A percentile compares a stretch with the other conserved stretches of the same genome.
phyloP scores from a whole-genome alignment of 2,888 invertebrate species.

The Agrochola macilenta region DNA sequence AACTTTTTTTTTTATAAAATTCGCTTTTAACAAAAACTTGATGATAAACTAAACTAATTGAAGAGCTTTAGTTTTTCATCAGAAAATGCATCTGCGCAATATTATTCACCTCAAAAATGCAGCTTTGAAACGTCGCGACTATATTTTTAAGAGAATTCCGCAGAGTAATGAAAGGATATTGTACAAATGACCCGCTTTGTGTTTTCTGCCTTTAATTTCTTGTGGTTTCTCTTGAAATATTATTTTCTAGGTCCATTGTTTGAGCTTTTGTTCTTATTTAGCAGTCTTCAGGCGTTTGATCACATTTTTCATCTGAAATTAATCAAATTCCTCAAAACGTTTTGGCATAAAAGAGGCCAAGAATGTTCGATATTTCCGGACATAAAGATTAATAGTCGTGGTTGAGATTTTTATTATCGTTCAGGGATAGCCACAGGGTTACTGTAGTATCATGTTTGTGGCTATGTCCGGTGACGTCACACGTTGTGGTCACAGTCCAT shows the following conservation, averaged over 20 bases:
- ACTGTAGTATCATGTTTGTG: neutral
- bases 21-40: neutral
- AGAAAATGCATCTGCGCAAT: neutral
- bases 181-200: slow-evolving; percentile 48
- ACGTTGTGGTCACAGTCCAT: slow-evolving; percentile 13
- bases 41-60: neutral
- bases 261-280: slow-evolving; percentile 28
- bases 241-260: slow-evolving; percentile 20
- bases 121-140: neutral
- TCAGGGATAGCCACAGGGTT: slow-evolving; percentile 13
- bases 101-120: slow-evolving; percentile 5
- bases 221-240: slow-evolving; percentile 37
- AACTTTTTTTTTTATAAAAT: neutral
- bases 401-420: slow-evolving; percentile 42
- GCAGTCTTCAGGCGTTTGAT: slow-evolving; percentile 36
- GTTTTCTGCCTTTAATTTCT: slow-evolving; percentile 31
- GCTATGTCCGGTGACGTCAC: slow-evolving; percentile 33
- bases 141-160: slow-evolving; percentile 43
- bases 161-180: slow-evolving; percentile 50
- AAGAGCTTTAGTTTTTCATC: neutral
- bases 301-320: slow-evolving; percentile 22
- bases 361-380: slow-evolving; percentile 30
- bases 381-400: slow-evolving; percentile 40
- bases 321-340: slow-evolving; percentile 38
- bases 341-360: slow-evolving; percentile 14